Conservation (phyloP, 2,888 invertebrate genomes). For the Catocala fraxini region DNA sequence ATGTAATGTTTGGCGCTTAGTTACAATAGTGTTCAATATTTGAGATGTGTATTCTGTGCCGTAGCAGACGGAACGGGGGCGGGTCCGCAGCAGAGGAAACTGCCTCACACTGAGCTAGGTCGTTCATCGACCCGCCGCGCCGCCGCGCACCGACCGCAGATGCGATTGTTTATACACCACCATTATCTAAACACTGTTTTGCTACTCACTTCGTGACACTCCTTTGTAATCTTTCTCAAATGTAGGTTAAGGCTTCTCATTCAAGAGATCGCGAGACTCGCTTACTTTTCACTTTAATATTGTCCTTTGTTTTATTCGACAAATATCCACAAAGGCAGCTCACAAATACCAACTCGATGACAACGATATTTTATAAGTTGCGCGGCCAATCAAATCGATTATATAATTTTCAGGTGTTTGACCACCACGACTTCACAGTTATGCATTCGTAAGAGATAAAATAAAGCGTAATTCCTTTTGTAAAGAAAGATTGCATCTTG, state of each 20-base stretch:
- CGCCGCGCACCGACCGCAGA: conserved; percentile 64
- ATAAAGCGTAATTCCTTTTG: conserved; percentile 45
- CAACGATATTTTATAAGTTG: conserved; percentile 2
- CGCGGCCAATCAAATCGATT: conserved; percentile 21
- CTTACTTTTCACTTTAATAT: conserved; percentile 38
- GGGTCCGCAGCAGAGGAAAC: conserved; percentile 59
- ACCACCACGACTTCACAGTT: conserved; percentile 46
- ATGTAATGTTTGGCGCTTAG: conserved; percentile 12
- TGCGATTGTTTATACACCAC: conserved; percentile 80
- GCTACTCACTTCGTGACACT: conserved; percentile 81
- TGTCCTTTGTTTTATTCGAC: conserved; percentile 28
- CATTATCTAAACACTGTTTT: conserved; percentile 81
- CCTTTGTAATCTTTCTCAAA: conserved; percentile 81
- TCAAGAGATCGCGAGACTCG: conserved; percentile 56
- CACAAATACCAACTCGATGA: not conserved
- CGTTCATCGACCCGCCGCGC: conserved; percentile 81
- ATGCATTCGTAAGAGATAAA: conserved; percentile 44
- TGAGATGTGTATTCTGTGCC: conserved; percentile 39
- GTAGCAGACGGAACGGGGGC: conserved; percentile 54
- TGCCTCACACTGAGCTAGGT: conserved; percentile 77
- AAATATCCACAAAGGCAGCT: conserved; percentile 16
- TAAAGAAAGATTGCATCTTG: conserved; percentile 49
- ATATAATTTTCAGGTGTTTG: conserved; percentile 37
- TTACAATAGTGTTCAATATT: conserved; percentile 29
- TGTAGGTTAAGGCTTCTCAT: conserved; percentile 83